A percentile compares a stretch with the other conserved stretches of the same genome.
These are phyloP conservation scores for Monoplex corrugatus DNA, from an alignment of 2,888 invertebrate species.

Conservation along the genomic window DNA sequence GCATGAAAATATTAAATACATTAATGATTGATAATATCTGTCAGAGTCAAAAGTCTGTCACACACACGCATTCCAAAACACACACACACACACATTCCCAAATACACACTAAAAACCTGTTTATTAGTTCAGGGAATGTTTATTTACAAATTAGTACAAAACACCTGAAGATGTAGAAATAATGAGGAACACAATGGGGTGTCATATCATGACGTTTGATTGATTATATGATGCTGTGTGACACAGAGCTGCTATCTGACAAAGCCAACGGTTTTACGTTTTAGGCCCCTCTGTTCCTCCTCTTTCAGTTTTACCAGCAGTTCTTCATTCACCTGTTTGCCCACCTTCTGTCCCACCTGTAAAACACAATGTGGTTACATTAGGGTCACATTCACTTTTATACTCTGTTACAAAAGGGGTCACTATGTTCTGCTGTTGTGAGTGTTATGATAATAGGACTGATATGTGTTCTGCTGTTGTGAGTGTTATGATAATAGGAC, in stretches of 20 bases:
- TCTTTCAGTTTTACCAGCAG: conserved; percentile 87
- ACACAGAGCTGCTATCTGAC: conserved; percentile 79
- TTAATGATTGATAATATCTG: too few species aligned
- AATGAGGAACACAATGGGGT: background rate
- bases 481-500: too few species aligned
- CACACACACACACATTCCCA: background rate
- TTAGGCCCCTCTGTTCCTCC: conserved; percentile 82
- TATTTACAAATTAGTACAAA: background rate
- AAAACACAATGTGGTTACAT: too few species aligned
- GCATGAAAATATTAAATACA: too few species aligned
- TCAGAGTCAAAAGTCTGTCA: too few species aligned
- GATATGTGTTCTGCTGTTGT: too few species aligned
- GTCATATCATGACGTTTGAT: background rate
- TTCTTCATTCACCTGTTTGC: conserved; percentile 87
- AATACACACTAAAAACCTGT: too few species aligned
- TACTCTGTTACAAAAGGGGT: too few species aligned
- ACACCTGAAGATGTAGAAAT: background rate
- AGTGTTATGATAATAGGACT: too few species aligned
- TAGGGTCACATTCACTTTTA: too few species aligned
- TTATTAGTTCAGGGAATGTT: background rate
- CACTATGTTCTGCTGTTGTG: too few species aligned
- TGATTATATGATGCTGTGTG: background rate
- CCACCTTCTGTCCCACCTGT: conserved; percentile 88
- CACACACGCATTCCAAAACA: background rate
- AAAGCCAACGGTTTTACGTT: conserved; percentile 83